Evolutionary conservation across 2,797 vertebrate genomes (phyloP), one percentile per base, ranked within the genome.

Genomic region (Falco cherrug): DNA sequence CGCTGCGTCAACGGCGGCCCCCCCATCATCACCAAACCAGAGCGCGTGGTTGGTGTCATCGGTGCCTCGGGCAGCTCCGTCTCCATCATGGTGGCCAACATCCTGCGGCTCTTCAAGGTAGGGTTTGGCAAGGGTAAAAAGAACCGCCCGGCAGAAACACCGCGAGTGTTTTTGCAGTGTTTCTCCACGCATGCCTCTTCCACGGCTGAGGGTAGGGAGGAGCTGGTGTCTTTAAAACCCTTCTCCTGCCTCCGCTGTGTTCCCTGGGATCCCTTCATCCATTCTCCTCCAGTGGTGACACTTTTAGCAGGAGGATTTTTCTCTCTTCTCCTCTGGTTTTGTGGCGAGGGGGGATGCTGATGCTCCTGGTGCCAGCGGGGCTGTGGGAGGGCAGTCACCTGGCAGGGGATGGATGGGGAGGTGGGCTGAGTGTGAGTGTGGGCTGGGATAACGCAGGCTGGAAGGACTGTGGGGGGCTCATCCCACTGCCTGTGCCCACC

Each of bases 21-120:
- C 25, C 99, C 99, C 96, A 99, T 99, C 98, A 99, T 99, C 98
- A 99, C 99, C 83, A 99, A 99, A 76, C 99, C 99, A 0, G 99
- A 99, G 96, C 94, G 99, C 5, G 99, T 99, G 98, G 99, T 99
- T 45, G 99, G 99, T 0, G 99, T 99, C 97, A 99, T 99, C 41
- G 99, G 99, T 1, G 99, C 99, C 41, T 99, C 99, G 0, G 99
- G 99, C 97, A 99, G 99, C 98, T 99, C 99, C 0, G 99, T 99
- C 96, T 99, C 99, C 97, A 99, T 99, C 98, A 99, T 99, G 99
- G 99, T 99, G 96, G 99, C 99, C 98, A 99, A 99, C 98, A 99
- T 99, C 95, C 98, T 99, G 77, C 98, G 99, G 68, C 99, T 99
- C 93, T 99, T 99, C 98, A 99, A 99, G 99, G 99, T 99, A 95